Evolutionary conservation across 2,888 invertebrate species (phyloP).

Genomic region (Hermaeophaga mercurialis): DNA sequence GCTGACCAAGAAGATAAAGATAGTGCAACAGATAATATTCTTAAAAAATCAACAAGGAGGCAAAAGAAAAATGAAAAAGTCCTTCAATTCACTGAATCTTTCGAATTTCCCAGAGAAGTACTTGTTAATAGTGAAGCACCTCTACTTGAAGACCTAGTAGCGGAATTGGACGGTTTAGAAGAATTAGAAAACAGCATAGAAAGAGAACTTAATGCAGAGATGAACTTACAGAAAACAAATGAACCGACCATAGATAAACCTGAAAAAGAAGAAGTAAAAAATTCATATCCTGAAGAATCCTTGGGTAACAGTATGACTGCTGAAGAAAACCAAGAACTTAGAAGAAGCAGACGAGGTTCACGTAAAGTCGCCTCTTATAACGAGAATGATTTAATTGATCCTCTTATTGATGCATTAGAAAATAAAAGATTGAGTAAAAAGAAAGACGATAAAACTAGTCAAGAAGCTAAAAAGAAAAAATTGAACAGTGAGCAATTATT

Average conservation of each 20-base stretch:
- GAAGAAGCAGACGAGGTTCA: conserved; percentile 45
- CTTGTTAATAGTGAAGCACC: conserved; percentile 24
- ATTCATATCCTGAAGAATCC: neutral
- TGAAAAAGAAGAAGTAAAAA: conserved; percentile 8
- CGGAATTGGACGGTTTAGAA: conserved; percentile 32
- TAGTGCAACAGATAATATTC: no score
- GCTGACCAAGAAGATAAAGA: neutral
- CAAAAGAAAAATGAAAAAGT: conserved; percentile 10
- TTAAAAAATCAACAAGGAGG: conserved; percentile 1
- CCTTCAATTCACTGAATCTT: neutral
- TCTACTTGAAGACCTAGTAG: conserved; percentile 32
- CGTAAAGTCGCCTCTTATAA: conserved; percentile 48
- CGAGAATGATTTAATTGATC: conserved; percentile 48
- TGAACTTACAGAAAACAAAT: conserved; percentile 14
- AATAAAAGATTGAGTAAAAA: conserved; percentile 25
- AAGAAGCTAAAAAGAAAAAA: conserved; percentile 32
- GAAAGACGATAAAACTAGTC: conserved; percentile 27
- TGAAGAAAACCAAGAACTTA: conserved; percentile 38
- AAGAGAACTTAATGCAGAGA: conserved; percentile 32
- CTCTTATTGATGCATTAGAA: conserved; percentile 43
- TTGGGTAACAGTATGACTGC: neutral
- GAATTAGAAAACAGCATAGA: conserved; percentile 37
- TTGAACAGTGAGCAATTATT: conserved; percentile 47
- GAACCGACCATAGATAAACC: conserved; percentile 10
- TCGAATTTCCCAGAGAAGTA: conserved; percentile 12